These are phyloP conservation scores for Colius striatus DNA, from an alignment of 2,113 vertebrate species.

Conservation along the genomic window DNA sequence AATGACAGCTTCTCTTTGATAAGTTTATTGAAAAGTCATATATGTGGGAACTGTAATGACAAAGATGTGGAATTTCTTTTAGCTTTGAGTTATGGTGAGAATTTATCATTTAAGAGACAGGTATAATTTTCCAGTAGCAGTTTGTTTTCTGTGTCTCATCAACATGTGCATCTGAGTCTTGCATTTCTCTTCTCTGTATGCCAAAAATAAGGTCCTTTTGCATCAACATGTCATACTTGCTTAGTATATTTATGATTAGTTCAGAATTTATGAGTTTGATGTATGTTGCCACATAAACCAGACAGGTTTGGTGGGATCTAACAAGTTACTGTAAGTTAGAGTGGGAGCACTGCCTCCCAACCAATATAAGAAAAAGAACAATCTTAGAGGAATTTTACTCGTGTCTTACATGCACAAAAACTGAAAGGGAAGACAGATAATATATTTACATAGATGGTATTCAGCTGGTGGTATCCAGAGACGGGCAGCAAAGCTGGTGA, in stretches of 20 bases:
- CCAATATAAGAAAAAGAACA: neutral
- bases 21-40: conserved; percentile 34
- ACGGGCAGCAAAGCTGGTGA: too few relatives aligned
- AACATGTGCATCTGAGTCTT: conserved; percentile 1
- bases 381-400: neutral
- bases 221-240: conserved; percentile 8
- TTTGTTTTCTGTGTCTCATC: conserved; percentile 16
- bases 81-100: conserved; percentile 42
- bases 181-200: conserved; percentile 21
- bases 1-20: conserved; percentile 17
- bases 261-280: conserved; percentile 11
- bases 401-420: neutral
- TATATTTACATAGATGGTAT: neutral
- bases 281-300: neutral
- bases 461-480: neutral
- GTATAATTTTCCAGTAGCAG: conserved; percentile 27
- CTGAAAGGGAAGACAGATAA: neutral
- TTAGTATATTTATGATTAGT: conserved; percentile 24
- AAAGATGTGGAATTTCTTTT: conserved; percentile 24
- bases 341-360: neutral
- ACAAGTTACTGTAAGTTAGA: neutral
- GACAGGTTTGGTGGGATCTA: neutral
- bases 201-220: conserved; percentile 18
- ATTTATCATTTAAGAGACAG: conserved; percentile 46
- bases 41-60: neutral